phyloP scores from a whole-genome alignment of 1,140 invertebrate genomes.

The Drosophila ananassae region DNA sequence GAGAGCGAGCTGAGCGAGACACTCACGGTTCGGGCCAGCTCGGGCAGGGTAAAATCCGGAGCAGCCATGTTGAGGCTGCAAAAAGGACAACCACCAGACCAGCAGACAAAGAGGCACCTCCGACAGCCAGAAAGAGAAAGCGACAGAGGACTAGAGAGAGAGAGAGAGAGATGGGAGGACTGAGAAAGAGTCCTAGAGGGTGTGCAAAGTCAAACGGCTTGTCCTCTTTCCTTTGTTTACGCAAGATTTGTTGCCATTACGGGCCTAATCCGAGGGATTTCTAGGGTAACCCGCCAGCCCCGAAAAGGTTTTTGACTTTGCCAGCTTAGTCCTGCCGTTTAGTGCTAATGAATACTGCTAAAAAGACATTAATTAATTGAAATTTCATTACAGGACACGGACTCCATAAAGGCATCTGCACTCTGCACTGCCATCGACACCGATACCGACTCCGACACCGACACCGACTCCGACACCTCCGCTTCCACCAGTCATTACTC shows the following conservation, averaged over 20 bases:
- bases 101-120: slow-evolving; percentile 57
- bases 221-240: slow-evolving; percentile 74
- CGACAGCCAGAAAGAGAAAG: slow-evolving; percentile 40
- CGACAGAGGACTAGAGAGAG: slow-evolving; percentile 1
- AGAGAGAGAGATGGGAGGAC: slow-evolving; percentile 14
- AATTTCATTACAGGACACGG: slow-evolving; percentile 56
- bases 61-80: slow-evolving; percentile 62
- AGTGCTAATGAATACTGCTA: slow-evolving; percentile 75
- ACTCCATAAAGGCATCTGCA: slow-evolving; percentile 18
- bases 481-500: slow-evolving; percentile 34
- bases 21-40: background rate
- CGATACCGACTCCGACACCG: background rate
- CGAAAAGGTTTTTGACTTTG: slow-evolving; percentile 76
- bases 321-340: slow-evolving; percentile 64
- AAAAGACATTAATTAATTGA: slow-evolving; percentile 80
- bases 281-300: slow-evolving; percentile 47
- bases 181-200: slow-evolving; percentile 25
- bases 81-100: slow-evolving; percentile 47
- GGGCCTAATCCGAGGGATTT: slow-evolving; percentile 69
- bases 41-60: slow-evolving; percentile 35
- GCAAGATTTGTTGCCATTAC: slow-evolving; percentile 81
- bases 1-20: slow-evolving; percentile 19
- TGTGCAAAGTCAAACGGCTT: slow-evolving; percentile 57
- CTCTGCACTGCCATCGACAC: background rate
- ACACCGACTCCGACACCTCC: background rate